phyloP scores from a whole-genome alignment of 2,797 vertebrate genomes.

The Rousettus madagascariensis region DNA sequence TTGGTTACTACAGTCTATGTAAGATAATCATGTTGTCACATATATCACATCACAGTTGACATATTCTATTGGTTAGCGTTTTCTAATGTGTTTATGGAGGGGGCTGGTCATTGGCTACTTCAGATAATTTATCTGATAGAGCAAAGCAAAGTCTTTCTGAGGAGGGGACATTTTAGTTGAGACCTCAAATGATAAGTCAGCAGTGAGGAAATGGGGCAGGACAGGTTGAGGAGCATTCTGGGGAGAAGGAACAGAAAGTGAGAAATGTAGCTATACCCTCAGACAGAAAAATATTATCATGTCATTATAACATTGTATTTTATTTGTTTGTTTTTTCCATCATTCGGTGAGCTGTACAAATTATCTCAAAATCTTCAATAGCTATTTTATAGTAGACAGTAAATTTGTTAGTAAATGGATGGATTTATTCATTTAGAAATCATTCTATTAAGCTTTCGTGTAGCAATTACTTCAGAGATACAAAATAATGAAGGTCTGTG shows the following conservation, averaged over 20 bases:
- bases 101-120: neutral
- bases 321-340: slow-evolving; percentile 12
- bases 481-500: neutral
- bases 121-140: neutral
- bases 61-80: neutral
- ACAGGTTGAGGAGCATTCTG: neutral
- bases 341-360: neutral
- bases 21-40: neutral
- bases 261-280: neutral
- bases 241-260: neutral
- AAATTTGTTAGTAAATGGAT: neutral
- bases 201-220: neutral
- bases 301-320: neutral
- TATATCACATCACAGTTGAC: neutral
- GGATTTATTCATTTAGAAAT: neutral
- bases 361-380: slow-evolving; percentile 7
- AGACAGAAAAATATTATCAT: slow-evolving; percentile 10
- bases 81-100: neutral
- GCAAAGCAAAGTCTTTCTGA: neutral
- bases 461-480: neutral
- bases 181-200: neutral
- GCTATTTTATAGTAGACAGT: neutral
- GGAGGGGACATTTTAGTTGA: neutral
- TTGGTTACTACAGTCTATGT: neutral
- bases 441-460: neutral